A percentile compares a stretch with the other conserved stretches of the same genome.
phyloP scores from a whole-genome alignment of 2,113 vertebrate species.

The Ia io region DNA sequence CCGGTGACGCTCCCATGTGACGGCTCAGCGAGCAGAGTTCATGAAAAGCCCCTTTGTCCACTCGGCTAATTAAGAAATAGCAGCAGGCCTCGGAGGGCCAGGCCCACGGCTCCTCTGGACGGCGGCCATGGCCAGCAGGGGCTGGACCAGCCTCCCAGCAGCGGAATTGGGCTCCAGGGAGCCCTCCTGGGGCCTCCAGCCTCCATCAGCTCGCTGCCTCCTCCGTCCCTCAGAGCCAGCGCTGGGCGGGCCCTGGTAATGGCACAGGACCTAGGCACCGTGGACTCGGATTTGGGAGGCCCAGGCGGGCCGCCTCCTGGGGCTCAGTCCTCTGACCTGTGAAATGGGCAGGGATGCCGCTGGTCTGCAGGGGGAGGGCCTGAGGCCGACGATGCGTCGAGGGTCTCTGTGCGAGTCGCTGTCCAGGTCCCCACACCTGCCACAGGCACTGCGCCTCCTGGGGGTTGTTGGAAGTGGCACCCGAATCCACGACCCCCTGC shows the following conservation, averaged over 20 bases:
- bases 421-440: rapidly evolving
- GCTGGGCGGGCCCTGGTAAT: rapidly evolving
- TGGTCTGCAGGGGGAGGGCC: rapidly evolving
- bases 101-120: neutral
- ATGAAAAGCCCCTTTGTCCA: slow-evolving; percentile 65
- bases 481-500: too few species aligned
- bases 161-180: too few species aligned
- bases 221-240: rapidly evolving
- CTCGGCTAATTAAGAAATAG: slow-evolving; percentile 56
- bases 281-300: rapidly evolving
- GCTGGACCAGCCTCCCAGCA: too few species aligned
- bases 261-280: rapidly evolving
- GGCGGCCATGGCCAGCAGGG: neutral
- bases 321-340: rapidly evolving
- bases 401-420: rapidly evolving
- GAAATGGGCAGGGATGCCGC: rapidly evolving
- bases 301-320: rapidly evolving
- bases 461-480: rapidly evolving
- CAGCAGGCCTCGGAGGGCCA: neutral
- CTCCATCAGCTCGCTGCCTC: rapidly evolving
- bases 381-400: too few species aligned
- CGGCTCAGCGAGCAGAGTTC: neutral
- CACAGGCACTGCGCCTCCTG: rapidly evolving
- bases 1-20: slow-evolving; percentile 47
- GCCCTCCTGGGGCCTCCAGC: neutral